Evolutionary conservation across 2,888 invertebrate genomes (phyloP).

Genomic region (Erpobdella octoculata): DNA sequence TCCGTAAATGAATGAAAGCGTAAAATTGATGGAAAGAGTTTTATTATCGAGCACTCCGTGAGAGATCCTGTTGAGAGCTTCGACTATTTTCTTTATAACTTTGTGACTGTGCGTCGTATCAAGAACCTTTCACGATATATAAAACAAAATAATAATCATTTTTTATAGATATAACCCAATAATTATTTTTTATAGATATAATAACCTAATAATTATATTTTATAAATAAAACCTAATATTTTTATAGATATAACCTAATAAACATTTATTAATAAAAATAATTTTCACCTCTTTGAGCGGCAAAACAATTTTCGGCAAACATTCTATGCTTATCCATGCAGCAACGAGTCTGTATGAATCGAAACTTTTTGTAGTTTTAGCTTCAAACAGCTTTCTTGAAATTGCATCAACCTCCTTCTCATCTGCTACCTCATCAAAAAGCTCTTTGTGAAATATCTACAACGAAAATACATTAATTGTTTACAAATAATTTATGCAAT

Average conservation of each 20-base stretch:
- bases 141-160: background rate
- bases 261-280: background rate
- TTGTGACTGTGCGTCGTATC: conserved; percentile 71
- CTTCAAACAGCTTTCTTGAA: conserved; percentile 61
- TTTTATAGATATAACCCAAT: background rate
- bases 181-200: background rate
- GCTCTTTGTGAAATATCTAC: conserved; percentile 72
- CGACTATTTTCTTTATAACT: conserved; percentile 68
- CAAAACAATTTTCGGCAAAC: conserved; percentile 67
- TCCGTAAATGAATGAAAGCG: conserved; percentile 74
- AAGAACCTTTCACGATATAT: conserved; percentile 57
- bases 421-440: conserved; percentile 77
- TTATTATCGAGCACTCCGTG: conserved; percentile 75
- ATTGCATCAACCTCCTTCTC: conserved; percentile 85
- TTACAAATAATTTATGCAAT: background rate
- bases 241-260: background rate
- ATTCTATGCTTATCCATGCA: conserved; percentile 68
- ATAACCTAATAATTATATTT: background rate
- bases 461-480: background rate
- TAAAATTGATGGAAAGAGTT: conserved; percentile 64
- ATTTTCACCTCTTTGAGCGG: conserved; percentile 70
- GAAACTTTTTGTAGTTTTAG: conserved; percentile 67
- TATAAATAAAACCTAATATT: background rate
- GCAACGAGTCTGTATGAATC: conserved; percentile 75
- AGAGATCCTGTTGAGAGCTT: conserved; percentile 70